A percentile compares a stretch with the other conserved stretches of the same genome.
phyloP scores from a whole-genome alignment of 2,113 vertebrate genomes.

The Pomatorhinus ruficollis region DNA sequence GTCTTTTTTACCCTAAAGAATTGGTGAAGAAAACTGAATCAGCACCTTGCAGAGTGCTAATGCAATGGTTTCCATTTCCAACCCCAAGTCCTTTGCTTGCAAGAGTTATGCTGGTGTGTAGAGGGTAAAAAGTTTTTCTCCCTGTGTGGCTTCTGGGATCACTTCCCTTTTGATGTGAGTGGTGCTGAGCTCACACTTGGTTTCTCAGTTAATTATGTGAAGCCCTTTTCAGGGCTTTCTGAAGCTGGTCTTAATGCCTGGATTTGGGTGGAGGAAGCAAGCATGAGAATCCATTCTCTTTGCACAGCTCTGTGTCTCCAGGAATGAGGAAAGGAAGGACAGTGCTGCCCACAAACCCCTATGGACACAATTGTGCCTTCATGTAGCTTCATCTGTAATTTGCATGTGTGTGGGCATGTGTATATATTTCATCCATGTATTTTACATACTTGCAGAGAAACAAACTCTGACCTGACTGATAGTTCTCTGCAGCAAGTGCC shows the following conservation, averaged over 20 bases:
- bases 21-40: not conserved
- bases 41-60: not conserved
- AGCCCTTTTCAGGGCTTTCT: not conserved
- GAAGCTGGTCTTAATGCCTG: not conserved
- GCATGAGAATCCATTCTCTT: not conserved
- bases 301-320: not conserved
- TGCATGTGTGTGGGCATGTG: not conserved
- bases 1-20: not conserved
- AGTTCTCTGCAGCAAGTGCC: not conserved
- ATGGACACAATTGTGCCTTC: accelerated
- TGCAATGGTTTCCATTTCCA: not conserved
- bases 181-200: not conserved
- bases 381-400: not conserved
- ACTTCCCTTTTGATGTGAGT: not conserved
- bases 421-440: not conserved
- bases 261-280: not conserved
- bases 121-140: not conserved
- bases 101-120: not conserved
- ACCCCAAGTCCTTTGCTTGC: not conserved
- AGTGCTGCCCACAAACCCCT: not conserved
- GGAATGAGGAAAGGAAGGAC: not conserved
- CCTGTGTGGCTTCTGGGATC: accelerated
- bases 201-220: not conserved
- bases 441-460: not conserved
- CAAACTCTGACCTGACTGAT: not conserved